Evolutionary conservation across 2,888 invertebrate genomes (phyloP).

Genomic region (Ophion slaviceki): DNA sequence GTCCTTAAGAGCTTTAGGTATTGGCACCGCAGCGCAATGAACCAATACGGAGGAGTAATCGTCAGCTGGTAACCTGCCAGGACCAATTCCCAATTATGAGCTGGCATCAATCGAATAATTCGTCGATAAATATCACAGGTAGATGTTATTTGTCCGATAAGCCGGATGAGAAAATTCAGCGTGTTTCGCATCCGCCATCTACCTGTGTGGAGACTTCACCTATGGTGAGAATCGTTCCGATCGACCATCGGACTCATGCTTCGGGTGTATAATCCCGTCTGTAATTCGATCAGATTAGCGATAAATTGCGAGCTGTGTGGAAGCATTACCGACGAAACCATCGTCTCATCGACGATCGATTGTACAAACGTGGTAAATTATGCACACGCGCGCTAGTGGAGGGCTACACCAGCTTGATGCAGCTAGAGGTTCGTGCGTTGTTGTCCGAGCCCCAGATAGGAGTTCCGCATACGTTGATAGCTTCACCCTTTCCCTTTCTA

Average conservation of each 20-base stretch:
- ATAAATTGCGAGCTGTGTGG: constrained; percentile 31
- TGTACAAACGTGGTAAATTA: constrained; percentile 81
- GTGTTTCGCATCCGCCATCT: neutral
- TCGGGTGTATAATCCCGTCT: constrained; percentile 30
- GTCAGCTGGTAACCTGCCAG: too few species aligned
- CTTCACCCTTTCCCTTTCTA: neutral
- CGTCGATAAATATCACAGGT: neutral
- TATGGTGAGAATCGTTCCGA: neutral
- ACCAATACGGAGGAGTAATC: too few species aligned
- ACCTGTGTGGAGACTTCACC: neutral
- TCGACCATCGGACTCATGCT: constrained; percentile 19
- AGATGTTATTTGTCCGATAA: neutral
- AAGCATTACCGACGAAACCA: constrained; percentile 54
- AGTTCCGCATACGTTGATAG: constrained; percentile 13
- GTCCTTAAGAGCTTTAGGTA: too few species aligned
- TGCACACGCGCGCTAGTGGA: constrained; percentile 69
- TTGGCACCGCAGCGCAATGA: too few species aligned
- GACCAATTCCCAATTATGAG: neutral
- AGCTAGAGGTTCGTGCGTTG: constrained; percentile 26
- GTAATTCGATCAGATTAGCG: constrained; percentile 58
- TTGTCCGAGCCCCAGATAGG: neutral
- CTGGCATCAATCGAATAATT: neutral
- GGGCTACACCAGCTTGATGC: constrained; percentile 17
- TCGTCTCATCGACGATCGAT: constrained; percentile 74
- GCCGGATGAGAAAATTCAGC: constrained; percentile 10